A percentile compares a stretch with the other conserved stretches of the same genome.
Conservation (phyloP, 1,140 invertebrate species). For the Cotesia vestalis region DNA sequence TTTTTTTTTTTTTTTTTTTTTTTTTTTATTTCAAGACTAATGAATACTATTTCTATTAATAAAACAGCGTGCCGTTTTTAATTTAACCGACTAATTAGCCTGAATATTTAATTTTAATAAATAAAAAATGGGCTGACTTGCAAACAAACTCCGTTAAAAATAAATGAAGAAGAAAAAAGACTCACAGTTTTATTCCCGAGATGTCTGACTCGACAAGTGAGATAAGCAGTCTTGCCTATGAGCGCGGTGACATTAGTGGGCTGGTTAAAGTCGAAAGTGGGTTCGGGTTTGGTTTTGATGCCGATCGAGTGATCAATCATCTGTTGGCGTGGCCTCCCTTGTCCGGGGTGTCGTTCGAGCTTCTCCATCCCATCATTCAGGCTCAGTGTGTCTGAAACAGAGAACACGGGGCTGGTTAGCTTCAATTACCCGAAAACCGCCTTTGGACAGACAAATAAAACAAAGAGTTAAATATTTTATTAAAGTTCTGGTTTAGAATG, state of each 20-base stretch:
- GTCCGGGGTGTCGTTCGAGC: slow-evolving; percentile 55
- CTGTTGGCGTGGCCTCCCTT: slow-evolving; percentile 59
- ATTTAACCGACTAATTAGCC: no score
- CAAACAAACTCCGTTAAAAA: not conserved
- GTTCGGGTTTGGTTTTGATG: slow-evolving; percentile 66
- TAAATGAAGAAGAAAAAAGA: slow-evolving; percentile 6
- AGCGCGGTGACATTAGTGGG: slow-evolving; percentile 83
- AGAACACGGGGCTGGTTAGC: not conserved
- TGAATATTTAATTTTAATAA: no score
- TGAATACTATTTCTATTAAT: no score
- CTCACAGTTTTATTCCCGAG: slow-evolving; percentile 83
- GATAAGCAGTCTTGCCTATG: slow-evolving; percentile 80
- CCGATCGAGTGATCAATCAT: slow-evolving; percentile 54
- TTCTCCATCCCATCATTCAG: slow-evolving; percentile 60
- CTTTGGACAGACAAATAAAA: no score
- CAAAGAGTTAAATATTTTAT: not conserved
- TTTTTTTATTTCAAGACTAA: no score
- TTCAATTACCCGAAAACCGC: no score
- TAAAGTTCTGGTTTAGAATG: no score
- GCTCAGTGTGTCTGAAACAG: slow-evolving; percentile 61
- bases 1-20: no score
- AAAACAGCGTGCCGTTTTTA: no score
- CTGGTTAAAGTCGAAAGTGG: slow-evolving; percentile 77
- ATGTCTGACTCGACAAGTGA: slow-evolving; percentile 83
- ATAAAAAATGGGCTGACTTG: no score